phyloP scores from a whole-genome alignment of 2,113 vertebrate genomes.

The Tricholaema leucomelas region DNA sequence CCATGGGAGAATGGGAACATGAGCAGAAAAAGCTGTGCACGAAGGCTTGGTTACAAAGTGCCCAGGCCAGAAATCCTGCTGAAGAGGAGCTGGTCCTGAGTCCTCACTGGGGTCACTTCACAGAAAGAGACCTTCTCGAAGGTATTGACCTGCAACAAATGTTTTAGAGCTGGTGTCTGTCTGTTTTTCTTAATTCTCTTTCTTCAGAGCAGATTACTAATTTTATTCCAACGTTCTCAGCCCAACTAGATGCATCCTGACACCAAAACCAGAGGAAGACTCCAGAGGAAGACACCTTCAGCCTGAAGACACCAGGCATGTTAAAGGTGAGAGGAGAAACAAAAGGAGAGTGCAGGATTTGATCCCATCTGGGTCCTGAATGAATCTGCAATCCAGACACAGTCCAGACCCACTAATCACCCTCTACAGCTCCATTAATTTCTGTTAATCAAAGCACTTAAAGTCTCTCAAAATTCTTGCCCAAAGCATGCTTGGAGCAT shows the following conservation, averaged over 20 bases:
- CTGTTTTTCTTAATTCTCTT: not conserved
- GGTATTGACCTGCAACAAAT: accelerated
- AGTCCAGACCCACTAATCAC: not conserved
- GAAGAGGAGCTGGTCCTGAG: accelerated
- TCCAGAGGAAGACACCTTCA: too few species aligned
- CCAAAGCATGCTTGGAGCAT: not conserved
- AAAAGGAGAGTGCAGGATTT: not conserved
- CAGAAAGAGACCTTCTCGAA: not conserved
- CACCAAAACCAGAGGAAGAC: not conserved
- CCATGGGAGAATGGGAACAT: not conserved
- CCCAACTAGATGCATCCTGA: accelerated
- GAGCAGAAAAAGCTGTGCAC: not conserved
- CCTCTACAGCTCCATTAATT: not conserved
- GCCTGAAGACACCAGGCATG: accelerated
- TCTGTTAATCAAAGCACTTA: not conserved
- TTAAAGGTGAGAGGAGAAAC: not conserved
- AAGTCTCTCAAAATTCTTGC: not conserved
- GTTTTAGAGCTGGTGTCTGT: not conserved
- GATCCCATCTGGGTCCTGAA: not conserved
- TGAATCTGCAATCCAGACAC: not conserved
- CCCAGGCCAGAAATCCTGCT: not conserved
- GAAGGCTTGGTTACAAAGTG: not conserved
- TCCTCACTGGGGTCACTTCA: too few species aligned
- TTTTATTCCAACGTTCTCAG: accelerated
- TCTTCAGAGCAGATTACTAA: not conserved